These are phyloP conservation scores for Oenanthe oenanthe DNA, from an alignment of 2,113 vertebrate genomes.

Conservation along the genomic window DNA sequence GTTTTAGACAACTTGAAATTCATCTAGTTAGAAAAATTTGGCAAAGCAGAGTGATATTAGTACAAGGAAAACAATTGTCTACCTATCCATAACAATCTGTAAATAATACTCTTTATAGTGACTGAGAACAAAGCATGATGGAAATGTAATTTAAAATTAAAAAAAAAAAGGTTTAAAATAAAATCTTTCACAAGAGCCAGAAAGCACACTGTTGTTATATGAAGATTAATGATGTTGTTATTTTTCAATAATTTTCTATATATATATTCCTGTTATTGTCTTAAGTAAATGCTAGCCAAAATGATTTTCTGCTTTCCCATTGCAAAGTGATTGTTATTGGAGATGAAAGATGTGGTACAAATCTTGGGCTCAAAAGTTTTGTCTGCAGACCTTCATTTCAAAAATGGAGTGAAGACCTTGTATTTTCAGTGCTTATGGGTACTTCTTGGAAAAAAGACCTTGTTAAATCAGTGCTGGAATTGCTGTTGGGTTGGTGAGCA, in stretches of 20 bases:
- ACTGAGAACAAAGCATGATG: not conserved
- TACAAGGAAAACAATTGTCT: not conserved
- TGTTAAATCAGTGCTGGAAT: not conserved
- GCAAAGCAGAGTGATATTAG: not conserved
- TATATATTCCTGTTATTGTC: not conserved
- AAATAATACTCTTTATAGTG: not conserved
- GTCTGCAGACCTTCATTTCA: not conserved
- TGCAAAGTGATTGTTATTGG: not conserved
- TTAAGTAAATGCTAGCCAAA: not conserved
- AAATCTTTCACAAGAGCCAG: not conserved
- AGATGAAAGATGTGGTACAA: not conserved
- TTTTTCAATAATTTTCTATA: not conserved
- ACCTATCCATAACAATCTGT: not conserved
- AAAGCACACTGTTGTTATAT: not conserved
- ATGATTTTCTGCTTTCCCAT: not conserved
- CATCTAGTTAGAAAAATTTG: constrained; percentile 8
- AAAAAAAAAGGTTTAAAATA: not conserved
- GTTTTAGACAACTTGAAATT: not conserved
- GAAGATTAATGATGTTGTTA: not conserved
- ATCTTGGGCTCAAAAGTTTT: not conserved
- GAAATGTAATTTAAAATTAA: not conserved
- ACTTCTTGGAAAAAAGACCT: not conserved
- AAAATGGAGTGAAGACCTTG: not conserved
- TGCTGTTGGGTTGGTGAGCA: not conserved
- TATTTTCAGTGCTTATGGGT: not conserved